Evolutionary conservation across 2,888 invertebrate species (phyloP).

Genomic region (Thereva unica): DNA sequence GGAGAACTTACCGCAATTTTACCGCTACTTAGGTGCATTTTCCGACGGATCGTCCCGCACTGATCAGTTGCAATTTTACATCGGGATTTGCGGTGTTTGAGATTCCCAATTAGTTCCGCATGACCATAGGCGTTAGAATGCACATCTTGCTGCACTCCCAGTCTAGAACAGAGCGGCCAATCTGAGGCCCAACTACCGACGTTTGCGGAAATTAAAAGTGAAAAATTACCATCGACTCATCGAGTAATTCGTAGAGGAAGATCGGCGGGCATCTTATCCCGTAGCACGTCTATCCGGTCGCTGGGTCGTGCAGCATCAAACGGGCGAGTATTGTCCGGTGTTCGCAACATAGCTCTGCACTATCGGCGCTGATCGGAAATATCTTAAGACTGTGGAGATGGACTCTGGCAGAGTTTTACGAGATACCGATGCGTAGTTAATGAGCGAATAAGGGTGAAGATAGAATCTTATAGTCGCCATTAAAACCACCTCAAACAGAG

Average conservation of each 20-base stretch:
- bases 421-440: too few relatives aligned
- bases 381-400: too few relatives aligned
- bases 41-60: conserved; percentile 12
- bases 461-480: too few relatives aligned
- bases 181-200: conserved; percentile 1
- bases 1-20: conserved; percentile 16
- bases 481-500: too few relatives aligned
- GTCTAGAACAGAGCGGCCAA: neutral
- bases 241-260: neutral
- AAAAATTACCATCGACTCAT: conserved; percentile 13
- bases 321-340: conserved; percentile 7
- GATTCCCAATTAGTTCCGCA: conserved; percentile 32
- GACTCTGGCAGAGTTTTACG: too few relatives aligned
- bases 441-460: too few relatives aligned
- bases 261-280: conserved; percentile 1
- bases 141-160: neutral
- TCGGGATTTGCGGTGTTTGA: conserved; percentile 25
- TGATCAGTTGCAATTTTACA: conserved; percentile 28
- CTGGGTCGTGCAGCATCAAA: conserved; percentile 3
- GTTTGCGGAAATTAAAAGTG: conserved; percentile 30
- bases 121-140: conserved; percentile 16
- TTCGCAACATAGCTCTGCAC: too few relatives aligned
- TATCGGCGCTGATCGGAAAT: too few relatives aligned
- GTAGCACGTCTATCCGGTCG: neutral
- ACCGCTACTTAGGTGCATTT: conserved; percentile 30